Base-by-base conservation (phyloP, 2,113 vertebrate genomes). In the Brevimyrus niger region DNA sequence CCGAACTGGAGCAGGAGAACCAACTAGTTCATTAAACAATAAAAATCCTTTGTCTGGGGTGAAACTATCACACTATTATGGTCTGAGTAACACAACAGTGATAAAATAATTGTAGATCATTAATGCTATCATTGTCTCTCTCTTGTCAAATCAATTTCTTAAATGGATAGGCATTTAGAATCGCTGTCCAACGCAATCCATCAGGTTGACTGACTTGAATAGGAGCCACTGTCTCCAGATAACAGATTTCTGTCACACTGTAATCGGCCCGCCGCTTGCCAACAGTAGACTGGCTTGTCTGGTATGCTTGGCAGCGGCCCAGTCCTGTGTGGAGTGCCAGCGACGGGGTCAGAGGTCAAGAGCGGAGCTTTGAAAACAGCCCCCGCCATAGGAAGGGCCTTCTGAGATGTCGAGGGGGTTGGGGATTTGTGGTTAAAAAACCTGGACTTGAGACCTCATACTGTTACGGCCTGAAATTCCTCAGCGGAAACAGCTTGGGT, bases 181-280 rank as follows among this genome's bases (percentile, higher is more conserved):
- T 87, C 85, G 50, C 85, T 87, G 85, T 87, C 85, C 50, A 55
- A 87, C n/a, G 4, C 47, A 53, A 87, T 87, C 85, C 85, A 42
- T 87, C 85, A 87, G 50, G 85, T 53, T 87, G 85, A 87, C 50
- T 51, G 85, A 55, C 50, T 87, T 87, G 85, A 87, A 87, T 87
- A 47, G 50, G 44, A 87, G 50, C 85, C 50, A 86, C 44, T 50
- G 84, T 50, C 84, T 50, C 11, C 46, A n/a, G 35, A 47, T 53
- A 53, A 27, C 47, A 53, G 48, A 55, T 31, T 53, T 48, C 85
- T 53, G 85, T 87, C 50, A 35, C 50, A 35, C 85, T 51, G 23
- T 87, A 35, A 53, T 53, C 27, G 31, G 0, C 17, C 85, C 6
- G n/a, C 23, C 2, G 48, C 48, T 86, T 84, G 48, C 47, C 85